These are phyloP conservation scores for Micromys minutus DNA, from an alignment of 2,113 vertebrate species.

Conservation along the genomic window DNA sequence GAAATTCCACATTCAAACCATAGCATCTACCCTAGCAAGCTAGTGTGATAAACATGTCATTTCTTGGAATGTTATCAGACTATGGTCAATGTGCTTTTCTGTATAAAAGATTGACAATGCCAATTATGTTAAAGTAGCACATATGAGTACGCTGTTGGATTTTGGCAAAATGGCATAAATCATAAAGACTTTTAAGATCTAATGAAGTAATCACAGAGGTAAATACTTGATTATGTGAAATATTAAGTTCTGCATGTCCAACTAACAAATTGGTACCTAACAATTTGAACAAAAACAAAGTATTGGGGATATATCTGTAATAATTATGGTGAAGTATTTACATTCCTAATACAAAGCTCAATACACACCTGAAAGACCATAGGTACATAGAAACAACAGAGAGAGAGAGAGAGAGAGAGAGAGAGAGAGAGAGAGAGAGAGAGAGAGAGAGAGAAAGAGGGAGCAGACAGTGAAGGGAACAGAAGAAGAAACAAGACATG, in stretches of 20 bases:
- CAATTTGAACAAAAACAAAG: background rate
- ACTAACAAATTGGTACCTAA: background rate
- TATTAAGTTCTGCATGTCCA: slow-evolving; percentile 6
- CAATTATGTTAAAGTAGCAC: background rate
- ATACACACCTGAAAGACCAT: background rate
- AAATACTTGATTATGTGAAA: slow-evolving; percentile 17
- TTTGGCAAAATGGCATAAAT: background rate
- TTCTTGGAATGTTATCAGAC: background rate
- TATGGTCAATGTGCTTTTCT: background rate
- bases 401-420: too few species aligned
- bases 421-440: too few species aligned
- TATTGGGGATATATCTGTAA: background rate
- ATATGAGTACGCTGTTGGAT: background rate
- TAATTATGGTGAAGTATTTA: background rate
- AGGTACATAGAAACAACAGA: background rate
- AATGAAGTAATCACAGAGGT: background rate
- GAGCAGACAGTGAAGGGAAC: background rate
- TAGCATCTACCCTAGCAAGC: background rate
- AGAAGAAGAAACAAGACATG: background rate
- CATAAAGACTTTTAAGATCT: background rate
- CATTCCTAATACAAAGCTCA: slow-evolving; percentile 2
- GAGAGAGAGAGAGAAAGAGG: background rate
- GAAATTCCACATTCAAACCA: background rate
- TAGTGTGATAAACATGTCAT: background rate
- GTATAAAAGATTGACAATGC: background rate